A percentile compares a stretch with the other conserved stretches of the same genome.
These are phyloP conservation scores for Zootoca vivipara DNA, from an alignment of 2,113 vertebrate species.

Conservation along the genomic window DNA sequence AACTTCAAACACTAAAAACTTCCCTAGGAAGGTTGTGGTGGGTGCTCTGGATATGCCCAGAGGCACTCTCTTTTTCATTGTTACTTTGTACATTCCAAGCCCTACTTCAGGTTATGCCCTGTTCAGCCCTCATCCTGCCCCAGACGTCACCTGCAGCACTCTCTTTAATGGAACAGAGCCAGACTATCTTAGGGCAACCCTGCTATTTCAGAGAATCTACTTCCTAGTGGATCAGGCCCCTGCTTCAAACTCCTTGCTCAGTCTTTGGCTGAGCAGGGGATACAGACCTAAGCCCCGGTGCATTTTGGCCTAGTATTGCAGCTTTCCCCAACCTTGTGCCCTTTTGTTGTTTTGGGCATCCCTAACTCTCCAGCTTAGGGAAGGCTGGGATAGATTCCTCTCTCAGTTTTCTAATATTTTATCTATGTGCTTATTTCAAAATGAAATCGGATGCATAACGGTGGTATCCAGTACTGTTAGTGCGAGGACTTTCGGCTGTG, in stretches of 20 bases:
- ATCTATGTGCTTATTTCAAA: too few species aligned
- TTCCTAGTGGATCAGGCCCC: neutral
- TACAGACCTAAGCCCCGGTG: neutral
- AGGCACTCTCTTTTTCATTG: neutral
- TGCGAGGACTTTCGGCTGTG: too few species aligned
- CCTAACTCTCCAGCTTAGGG: too few species aligned
- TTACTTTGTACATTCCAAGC: neutral
- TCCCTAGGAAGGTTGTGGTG: neutral
- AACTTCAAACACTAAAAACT: too few species aligned
- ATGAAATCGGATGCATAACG: neutral
- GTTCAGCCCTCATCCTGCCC: neutral
- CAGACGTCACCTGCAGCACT: too few species aligned
- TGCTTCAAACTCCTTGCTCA: neutral
- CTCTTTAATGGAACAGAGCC: too few species aligned
- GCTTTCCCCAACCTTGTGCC: too few species aligned
- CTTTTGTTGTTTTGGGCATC: too few species aligned
- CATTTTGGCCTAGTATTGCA: neutral
- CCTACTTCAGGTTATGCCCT: neutral
- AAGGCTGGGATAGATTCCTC: neutral
- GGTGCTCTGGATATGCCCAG: neutral
- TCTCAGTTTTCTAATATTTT: neutral
- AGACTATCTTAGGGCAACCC: neutral
- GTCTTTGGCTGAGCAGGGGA: neutral
- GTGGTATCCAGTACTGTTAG: too few species aligned
- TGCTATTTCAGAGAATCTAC: neutral